Evolutionary conservation across 2,113 vertebrate genomes (phyloP).

Genomic region (Phoenicopterus ruber): DNA sequence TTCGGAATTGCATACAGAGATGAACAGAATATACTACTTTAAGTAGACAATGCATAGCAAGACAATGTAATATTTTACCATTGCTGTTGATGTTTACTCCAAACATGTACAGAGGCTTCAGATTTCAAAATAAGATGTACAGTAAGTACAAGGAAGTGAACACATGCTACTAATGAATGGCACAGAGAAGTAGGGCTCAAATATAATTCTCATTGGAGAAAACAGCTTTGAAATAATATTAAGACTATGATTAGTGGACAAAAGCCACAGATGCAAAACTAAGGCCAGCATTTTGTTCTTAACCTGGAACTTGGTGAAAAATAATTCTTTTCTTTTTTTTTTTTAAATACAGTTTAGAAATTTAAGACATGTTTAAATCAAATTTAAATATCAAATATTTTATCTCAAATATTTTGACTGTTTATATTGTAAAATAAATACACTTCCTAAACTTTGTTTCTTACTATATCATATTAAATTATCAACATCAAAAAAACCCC

Average conservation of each 20-base stretch:
- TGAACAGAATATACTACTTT: not conserved
- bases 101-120: constrained; percentile 63
- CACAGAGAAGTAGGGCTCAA: not conserved
- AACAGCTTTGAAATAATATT: not conserved
- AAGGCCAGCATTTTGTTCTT: not conserved
- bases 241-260: not conserved
- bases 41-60: constrained; percentile 4
- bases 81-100: constrained; percentile 13
- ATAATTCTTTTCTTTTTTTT: not conserved
- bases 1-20: not conserved
- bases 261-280: not conserved
- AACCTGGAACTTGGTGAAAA: not conserved
- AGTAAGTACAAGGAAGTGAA: not conserved
- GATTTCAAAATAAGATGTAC: constrained; percentile 59
- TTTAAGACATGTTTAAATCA: not conserved
- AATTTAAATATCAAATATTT: not conserved
- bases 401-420: not conserved
- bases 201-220: not conserved
- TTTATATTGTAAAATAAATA: not conserved
- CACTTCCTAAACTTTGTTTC: not conserved
- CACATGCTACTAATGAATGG: not conserved
- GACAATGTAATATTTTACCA: constrained; percentile 25
- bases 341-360: not conserved
- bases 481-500: not conserved
- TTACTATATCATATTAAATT: not conserved